These are phyloP conservation scores for Lepidostoma basale DNA, from an alignment of 1,140 invertebrate species.

Conservation along the genomic window DNA sequence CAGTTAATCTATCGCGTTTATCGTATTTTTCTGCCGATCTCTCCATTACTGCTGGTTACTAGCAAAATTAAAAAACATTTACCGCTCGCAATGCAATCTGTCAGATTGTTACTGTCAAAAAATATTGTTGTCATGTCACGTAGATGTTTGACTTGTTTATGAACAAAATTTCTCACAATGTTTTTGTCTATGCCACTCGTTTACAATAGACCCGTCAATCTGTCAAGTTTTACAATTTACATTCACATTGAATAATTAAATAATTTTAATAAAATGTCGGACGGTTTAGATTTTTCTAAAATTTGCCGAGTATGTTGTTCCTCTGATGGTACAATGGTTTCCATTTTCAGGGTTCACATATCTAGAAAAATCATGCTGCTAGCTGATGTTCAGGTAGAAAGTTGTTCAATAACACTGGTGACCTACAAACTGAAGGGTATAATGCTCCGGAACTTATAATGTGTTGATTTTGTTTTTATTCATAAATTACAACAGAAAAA, in stretches of 20 bases:
- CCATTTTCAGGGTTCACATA: constrained; percentile 44
- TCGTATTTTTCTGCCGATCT: constrained; percentile 19
- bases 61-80: too few species aligned
- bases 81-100: too few species aligned
- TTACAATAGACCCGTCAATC: too few species aligned
- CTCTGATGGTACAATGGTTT: constrained; percentile 27
- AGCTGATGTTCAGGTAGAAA: constrained; percentile 39
- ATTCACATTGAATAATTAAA: background rate
- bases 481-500: background rate
- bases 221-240: too few species aligned
- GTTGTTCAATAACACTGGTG: constrained; percentile 9
- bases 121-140: too few species aligned
- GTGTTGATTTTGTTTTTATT: too few species aligned
- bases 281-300: constrained; percentile 33
- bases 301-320: constrained; percentile 37
- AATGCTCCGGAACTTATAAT: too few species aligned
- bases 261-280: constrained; percentile 24
- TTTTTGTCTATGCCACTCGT: too few species aligned
- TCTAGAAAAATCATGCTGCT: constrained; percentile 43
- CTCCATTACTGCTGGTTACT: constrained; percentile 22
- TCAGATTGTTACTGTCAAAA: too few species aligned
- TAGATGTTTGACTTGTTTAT: too few species aligned
- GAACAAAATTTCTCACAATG: too few species aligned
- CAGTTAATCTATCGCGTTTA: constrained; percentile 11
- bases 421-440: background rate